Conservation (phyloP, 2,113 vertebrate species). For the Damaliscus lunatus region DNA sequence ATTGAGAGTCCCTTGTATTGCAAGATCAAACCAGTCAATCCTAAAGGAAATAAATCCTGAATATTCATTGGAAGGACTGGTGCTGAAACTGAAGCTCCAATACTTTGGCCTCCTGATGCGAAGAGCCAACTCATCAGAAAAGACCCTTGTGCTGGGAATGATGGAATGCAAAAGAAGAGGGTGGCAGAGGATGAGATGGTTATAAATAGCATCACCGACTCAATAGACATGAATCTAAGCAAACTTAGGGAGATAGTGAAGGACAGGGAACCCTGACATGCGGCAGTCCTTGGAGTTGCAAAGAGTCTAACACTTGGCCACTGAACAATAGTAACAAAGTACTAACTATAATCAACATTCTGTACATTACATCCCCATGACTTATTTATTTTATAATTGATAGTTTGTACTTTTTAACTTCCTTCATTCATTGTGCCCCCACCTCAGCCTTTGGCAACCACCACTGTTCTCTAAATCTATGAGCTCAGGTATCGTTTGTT, state of each 20-base stretch:
- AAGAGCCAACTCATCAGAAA: not conserved
- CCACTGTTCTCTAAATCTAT: not conserved
- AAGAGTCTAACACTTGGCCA: not conserved
- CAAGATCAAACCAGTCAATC: not conserved
- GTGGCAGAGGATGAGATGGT: not conserved
- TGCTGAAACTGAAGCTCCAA: not conserved
- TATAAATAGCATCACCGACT: not conserved
- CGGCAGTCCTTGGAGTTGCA: not conserved
- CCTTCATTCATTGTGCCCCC: not conserved
- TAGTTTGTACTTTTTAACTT: not conserved
- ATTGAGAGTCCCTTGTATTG: not conserved
- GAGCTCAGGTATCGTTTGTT: not conserved
- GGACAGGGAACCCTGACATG: not conserved
- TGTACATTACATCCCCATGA: not conserved
- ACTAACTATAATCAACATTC: not conserved
- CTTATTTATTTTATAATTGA: not conserved
- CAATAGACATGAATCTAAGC: not conserved
- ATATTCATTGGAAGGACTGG: not conserved
- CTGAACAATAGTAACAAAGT: not conserved
- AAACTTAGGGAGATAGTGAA: not conserved
- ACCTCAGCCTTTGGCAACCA: not conserved
- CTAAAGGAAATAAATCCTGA: not conserved
- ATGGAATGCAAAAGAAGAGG: not conserved
- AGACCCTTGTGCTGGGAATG: not conserved
- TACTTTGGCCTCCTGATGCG: not conserved